Evolutionary conservation across 1,140 invertebrate genomes (phyloP), one percentile per base, ranked within the genome.

Genomic region (Neotoxoptera formosana): DNA sequence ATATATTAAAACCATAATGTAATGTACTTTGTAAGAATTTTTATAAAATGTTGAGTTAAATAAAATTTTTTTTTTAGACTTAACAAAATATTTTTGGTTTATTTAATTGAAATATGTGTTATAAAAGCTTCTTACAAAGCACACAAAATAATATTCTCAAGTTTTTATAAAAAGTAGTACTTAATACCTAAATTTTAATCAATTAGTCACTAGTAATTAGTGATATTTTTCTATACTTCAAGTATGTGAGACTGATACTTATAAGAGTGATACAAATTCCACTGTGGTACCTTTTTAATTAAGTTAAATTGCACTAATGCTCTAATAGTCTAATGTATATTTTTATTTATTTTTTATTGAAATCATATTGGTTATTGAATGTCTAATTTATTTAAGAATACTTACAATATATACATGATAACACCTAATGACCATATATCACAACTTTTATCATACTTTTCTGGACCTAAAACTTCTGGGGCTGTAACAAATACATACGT

Each of bases 391-490:
- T 84, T 48, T 7, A 94, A 8, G 47, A 7, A 47, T 94, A 97
- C 97, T 97, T 96, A 98, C 97, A 98, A 96, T 95, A 99, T 99
- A 95, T 99, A 99, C 98, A 99, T 99, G 91, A 99, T 99, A 86
- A 99, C 99, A 87, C 99, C 99, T 93, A 99, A 95, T 1, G 98
- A 99, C 99, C 99, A 99, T 95, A 99, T 98, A 96, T 99, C 99
- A 96, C 99, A 99, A 94, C 98, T 99, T 95, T 99, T 99, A 95
- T 99, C 99, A 96, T 99, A 99, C 95, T 99, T 99, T 95, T 99
- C 98, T 81, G 98, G 98, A 83, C 99, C 99, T 60, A 99, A 95
- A 41, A 99, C 99, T 96, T 99, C 98, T 83, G 98, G 98, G 76
- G 98, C 98, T 97, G 95, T 94, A 96, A 96, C 94, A 94, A 67